Evolutionary conservation across 2,113 vertebrate species (phyloP).

Genomic region (Semicossyphus pulcher): DNA sequence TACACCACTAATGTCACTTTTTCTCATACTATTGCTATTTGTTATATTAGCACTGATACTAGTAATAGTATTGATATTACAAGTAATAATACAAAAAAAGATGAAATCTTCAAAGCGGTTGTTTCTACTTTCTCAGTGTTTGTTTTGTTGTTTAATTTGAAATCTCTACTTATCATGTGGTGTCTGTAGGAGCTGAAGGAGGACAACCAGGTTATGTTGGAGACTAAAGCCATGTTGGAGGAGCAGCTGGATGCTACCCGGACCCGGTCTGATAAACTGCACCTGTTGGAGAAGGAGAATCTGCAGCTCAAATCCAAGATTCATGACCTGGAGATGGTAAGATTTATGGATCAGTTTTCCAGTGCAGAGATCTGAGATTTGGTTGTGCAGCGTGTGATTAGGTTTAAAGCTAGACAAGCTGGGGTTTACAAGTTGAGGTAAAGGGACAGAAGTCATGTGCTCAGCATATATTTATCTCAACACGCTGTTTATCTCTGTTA

Average conservation of each 20-base stretch:
- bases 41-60: no score
- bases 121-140: not conserved
- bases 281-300: slow-evolving; percentile 97
- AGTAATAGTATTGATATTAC: no score
- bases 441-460: no score
- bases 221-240: slow-evolving; percentile 97
- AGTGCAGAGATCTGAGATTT: not conserved
- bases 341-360: not conserved
- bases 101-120: not conserved
- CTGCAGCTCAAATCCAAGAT: slow-evolving; percentile 96
- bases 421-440: no score
- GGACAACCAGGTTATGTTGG: slow-evolving; percentile 97
- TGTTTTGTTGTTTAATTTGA: slow-evolving; percentile 5
- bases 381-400: not conserved
- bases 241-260: slow-evolving; percentile 93
- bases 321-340: slow-evolving; percentile 97
- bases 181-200: slow-evolving; percentile 93
- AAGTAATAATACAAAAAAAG: no score
- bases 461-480: not conserved
- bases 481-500: not conserved
- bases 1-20: no score
- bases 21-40: no score
- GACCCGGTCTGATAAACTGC: slow-evolving; percentile 94
- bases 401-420: not conserved
- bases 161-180: not conserved